phyloP scores from a whole-genome alignment of 2,113 vertebrate species.

The Calidris pugnax region DNA sequence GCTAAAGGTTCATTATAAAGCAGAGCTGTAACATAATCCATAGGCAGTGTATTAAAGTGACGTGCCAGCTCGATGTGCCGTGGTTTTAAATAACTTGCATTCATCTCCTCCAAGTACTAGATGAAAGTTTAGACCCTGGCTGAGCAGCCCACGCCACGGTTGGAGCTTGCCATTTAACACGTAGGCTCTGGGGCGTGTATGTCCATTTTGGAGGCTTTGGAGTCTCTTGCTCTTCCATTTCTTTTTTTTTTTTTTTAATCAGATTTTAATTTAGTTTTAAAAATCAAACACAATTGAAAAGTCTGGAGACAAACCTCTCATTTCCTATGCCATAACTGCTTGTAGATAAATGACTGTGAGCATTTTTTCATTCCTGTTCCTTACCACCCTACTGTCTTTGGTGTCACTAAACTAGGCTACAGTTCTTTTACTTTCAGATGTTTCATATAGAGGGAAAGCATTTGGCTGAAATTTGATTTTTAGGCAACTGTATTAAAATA shows the following conservation, averaged over 20 bases:
- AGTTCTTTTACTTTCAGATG: not conserved
- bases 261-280: not conserved
- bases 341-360: not conserved
- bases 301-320: not conserved
- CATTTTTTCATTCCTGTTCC: not conserved
- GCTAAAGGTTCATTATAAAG: constrained; percentile 16
- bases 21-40: constrained; percentile 55
- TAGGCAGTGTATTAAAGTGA: constrained; percentile 18
- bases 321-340: not conserved
- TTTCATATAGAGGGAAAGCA: not conserved
- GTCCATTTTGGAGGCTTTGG: not conserved
- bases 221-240: not conserved
- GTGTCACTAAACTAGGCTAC: not conserved
- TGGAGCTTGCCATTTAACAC: not conserved
- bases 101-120: not conserved
- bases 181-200: not conserved
- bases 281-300: not conserved
- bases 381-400: not conserved
- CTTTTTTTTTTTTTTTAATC: not conserved
- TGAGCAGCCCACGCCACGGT: not conserved
- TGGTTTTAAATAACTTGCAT: constrained; percentile 65
- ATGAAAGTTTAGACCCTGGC: constrained; percentile 40
- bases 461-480: not conserved
- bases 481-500: not conserved
- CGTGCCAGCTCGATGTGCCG: constrained; percentile 1